Conservation (phyloP, 2,113 vertebrate genomes). For the Chionomys nivalis region DNA sequence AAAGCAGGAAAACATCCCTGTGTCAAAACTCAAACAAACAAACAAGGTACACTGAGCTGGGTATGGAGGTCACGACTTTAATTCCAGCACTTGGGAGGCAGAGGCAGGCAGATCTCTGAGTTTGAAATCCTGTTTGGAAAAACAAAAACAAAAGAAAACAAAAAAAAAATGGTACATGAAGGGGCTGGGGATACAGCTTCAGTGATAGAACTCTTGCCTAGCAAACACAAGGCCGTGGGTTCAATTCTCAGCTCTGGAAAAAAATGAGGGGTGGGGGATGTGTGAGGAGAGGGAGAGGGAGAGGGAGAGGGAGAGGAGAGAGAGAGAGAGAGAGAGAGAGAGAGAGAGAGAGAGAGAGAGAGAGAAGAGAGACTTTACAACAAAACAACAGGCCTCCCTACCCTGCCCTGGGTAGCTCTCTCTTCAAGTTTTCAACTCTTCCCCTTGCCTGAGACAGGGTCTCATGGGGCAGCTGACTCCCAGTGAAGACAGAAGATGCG, state of each 20-base stretch:
- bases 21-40: background rate
- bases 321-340: too few relatives aligned
- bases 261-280: too few relatives aligned
- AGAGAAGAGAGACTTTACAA: too few relatives aligned
- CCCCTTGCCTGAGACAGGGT: background rate
- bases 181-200: too few relatives aligned
- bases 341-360: too few relatives aligned
- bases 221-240: too few relatives aligned
- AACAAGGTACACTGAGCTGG: background rate
- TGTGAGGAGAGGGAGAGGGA: too few relatives aligned
- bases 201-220: too few relatives aligned
- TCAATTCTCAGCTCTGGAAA: too few relatives aligned
- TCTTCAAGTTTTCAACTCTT: background rate
- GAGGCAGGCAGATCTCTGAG: too few relatives aligned
- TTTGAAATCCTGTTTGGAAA: background rate
- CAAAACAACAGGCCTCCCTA: background rate
- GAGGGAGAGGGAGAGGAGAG: too few relatives aligned
- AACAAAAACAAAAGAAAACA: background rate
- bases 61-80: background rate
- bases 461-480: background rate
- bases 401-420: background rate
- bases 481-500: too few relatives aligned
- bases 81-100: background rate
- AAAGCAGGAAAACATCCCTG: background rate
- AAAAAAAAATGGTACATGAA: background rate